phyloP scores from a whole-genome alignment of 1,140 invertebrate genomes.

The Ctenoplectra terminalis region DNA sequence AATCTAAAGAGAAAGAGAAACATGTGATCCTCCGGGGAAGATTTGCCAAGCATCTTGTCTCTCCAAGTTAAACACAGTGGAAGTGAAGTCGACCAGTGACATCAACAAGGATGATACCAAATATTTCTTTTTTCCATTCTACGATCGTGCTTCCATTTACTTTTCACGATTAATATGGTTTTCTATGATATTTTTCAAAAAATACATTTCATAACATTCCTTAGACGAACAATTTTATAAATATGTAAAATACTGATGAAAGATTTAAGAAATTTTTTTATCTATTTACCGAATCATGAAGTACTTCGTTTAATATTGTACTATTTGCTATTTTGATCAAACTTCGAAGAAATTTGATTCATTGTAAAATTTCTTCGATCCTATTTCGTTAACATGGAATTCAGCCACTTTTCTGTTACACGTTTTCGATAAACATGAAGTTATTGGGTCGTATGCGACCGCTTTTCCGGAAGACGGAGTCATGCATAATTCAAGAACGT shows the following conservation, averaged over 20 bases:
- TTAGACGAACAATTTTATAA: too few species aligned
- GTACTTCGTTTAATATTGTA: too few species aligned
- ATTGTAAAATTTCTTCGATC: background rate
- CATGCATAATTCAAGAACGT: conserved; percentile 59
- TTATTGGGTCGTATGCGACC: background rate
- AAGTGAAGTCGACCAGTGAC: background rate
- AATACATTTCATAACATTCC: too few species aligned
- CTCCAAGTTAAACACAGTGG: background rate
- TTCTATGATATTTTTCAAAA: background rate
- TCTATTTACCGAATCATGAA: too few species aligned
- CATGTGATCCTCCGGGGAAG: background rate
- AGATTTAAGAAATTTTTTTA: too few species aligned
- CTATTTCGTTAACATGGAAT: background rate
- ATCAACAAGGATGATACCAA: background rate
- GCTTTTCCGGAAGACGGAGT: background rate
- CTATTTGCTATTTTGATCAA: too few species aligned
- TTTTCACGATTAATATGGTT: background rate
- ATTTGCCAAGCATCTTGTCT: background rate
- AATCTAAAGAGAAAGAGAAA: background rate
- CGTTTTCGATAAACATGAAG: background rate
- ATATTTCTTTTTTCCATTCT: background rate
- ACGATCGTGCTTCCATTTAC: background rate
- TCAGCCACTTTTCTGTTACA: background rate
- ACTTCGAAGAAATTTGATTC: too few species aligned
- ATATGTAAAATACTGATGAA: too few species aligned